Base-by-base conservation (phyloP, 2,888 invertebrate species). In the Stratiomys singularior region DNA sequence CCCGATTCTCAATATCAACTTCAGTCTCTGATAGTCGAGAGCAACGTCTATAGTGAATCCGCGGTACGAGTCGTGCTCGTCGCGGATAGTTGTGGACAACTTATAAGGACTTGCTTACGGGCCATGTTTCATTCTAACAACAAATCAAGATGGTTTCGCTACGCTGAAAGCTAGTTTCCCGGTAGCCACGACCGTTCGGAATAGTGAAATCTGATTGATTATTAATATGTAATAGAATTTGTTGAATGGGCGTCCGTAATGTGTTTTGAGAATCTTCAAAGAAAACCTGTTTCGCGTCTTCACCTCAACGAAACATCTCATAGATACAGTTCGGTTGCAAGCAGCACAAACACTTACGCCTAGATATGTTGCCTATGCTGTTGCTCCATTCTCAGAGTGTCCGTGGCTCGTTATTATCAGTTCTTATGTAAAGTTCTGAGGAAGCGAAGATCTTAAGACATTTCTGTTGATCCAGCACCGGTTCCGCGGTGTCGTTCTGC, bases 11-110 rank as follows among this genome's bases (percentile, higher is more conserved):
- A 69, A 25, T 27, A 44, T 47, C 21, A 47, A 44, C 30, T 69
- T 25, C 74, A 74, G 74, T 74, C 58, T 60, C 74, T 23, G 74
- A 23, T 58, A 74, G 74, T 58, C 60, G 37, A 74, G 30, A 60
- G 74, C 18, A 13, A 60, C 18, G 60, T 60, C 28, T 74, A 23
- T n/a, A 74, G 44, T 13, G 23, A 27, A 46, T n/a, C 37, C 69
- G 69, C 27, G 69, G 25, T 18, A 66, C 25, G 5, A 23, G 18
- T 60, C 30, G 64, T 28, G 23, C 60, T 64, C 28, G 27, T 64
- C 64, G 58, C 25, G 58, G 13, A 18, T 4, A 9, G 52, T 52
- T 52, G 52, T 52, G 15, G 52, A 52, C 52, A 37, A 37, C 9
- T 37, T 9, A n/a, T 37, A 5, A 37, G 37, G 3, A 5, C 37